Conservation (phyloP, 2,888 invertebrate genomes). For the Atethmia centrago region DNA sequence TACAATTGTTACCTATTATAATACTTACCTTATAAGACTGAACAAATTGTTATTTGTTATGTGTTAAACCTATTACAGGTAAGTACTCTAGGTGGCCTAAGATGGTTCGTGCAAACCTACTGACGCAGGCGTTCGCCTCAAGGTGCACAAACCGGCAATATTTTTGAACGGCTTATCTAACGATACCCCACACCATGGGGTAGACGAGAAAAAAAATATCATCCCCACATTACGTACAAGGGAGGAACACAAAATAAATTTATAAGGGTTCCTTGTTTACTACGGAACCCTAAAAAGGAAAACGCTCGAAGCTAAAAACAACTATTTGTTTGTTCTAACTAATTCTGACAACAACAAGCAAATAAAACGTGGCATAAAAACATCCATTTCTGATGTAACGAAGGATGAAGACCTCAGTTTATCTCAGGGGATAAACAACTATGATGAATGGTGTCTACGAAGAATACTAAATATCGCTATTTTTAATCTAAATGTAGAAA, state of each 20-base stretch:
- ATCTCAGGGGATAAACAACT: conserved; percentile 61
- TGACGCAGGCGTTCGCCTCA: conserved; percentile 13
- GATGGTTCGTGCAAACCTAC: conserved; percentile 30
- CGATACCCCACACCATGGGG: no score
- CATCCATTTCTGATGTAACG: conserved; percentile 58
- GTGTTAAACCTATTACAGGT: conserved; percentile 12
- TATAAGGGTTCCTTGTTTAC: no score
- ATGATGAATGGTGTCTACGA: conserved; percentile 46
- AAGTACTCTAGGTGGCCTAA: conserved; percentile 21
- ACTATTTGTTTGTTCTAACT: conserved; percentile 39
- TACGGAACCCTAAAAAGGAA: conserved; percentile 42
- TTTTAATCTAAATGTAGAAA: conserved; percentile 20
- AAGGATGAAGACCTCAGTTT: conserved; percentile 62
- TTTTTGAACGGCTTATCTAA: no score
- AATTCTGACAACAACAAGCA: conserved; percentile 64
- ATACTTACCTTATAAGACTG: conserved; percentile 25
- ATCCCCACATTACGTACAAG: no score
- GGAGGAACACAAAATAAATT: no score
- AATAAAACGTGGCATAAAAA: conserved; percentile 62
- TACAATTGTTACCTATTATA: conserved; percentile 41
- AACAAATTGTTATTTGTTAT: conserved; percentile 51
- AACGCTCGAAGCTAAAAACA: conserved; percentile 27
- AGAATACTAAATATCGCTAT: conserved; percentile 19
- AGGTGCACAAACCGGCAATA: no score
- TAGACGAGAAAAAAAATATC: no score